phyloP scores from a whole-genome alignment of 2,797 vertebrate genomes.

The Sebastes wilsoni region DNA sequence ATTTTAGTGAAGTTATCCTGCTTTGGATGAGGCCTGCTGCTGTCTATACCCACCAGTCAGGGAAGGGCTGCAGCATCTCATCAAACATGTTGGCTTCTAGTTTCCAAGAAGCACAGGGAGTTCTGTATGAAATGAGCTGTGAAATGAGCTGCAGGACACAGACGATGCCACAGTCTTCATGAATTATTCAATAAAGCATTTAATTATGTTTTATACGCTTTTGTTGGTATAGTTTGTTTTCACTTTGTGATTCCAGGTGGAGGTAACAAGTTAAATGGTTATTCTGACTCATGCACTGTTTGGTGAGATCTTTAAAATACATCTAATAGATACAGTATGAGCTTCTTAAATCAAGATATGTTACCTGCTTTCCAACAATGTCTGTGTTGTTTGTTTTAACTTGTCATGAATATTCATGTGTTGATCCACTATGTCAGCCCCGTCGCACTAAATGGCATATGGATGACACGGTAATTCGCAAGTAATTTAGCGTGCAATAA shows the following conservation, averaged over 20 bases:
- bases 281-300: no score
- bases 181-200: background rate
- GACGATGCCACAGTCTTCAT: background rate
- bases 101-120: constrained; percentile 1
- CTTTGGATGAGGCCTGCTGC: background rate
- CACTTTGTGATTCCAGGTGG: background rate
- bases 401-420: no score
- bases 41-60: background rate
- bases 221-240: background rate
- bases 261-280: no score
- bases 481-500: no score
- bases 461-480: no score
- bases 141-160: constrained; percentile 36
- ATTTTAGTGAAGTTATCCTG: background rate
- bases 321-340: no score
- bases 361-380: no score
- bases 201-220: background rate
- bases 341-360: no score
- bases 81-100: background rate
- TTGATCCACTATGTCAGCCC: no score
- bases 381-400: no score
- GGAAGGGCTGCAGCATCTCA: background rate
- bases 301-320: no score
- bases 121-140: constrained; percentile 26
- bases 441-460: no score